These are phyloP conservation scores for Drosophila greeni DNA, from an alignment of 2,888 invertebrate species.

Conservation along the genomic window DNA sequence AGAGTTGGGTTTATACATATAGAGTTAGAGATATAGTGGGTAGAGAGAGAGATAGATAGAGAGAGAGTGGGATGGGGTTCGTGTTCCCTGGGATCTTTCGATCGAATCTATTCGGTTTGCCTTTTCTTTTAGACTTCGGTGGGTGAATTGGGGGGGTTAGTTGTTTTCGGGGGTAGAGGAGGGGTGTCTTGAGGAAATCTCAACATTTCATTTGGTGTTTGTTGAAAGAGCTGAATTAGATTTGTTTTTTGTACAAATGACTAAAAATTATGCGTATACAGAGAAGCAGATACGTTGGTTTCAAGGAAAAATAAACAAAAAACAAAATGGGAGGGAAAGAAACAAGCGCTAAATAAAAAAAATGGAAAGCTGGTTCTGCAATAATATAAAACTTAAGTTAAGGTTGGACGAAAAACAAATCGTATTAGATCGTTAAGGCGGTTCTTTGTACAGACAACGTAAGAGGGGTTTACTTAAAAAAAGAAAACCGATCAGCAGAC, in stretches of 20 bases:
- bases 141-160: not conserved
- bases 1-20: conserved; percentile 2
- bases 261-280: conserved; percentile 29
- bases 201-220: conserved; percentile 76
- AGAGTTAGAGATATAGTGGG: conserved; percentile 6
- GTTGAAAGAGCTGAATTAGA: conserved; percentile 78
- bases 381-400: not conserved
- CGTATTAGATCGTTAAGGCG: conserved; percentile 2
- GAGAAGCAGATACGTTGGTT: conserved; percentile 20
- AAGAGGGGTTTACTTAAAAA: not conserved
- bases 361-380: conserved; percentile 14
- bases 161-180: conserved; percentile 34
- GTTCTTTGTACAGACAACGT: conserved; percentile 18
- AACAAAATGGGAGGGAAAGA: not conserved
- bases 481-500: conserved; percentile 1
- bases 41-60: conserved; percentile 1
- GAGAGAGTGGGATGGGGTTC: conserved; percentile 10
- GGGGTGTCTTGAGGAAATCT: conserved; percentile 74
- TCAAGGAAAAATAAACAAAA: not conserved
- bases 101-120: conserved; percentile 30
- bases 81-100: conserved; percentile 25
- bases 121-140: conserved; percentile 20
- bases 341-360: conserved; percentile 12
- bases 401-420: not conserved
- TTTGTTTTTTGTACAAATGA: conserved; percentile 54